phyloP scores from a whole-genome alignment of 2,113 vertebrate genomes.

The Gobiocypris rarus region DNA sequence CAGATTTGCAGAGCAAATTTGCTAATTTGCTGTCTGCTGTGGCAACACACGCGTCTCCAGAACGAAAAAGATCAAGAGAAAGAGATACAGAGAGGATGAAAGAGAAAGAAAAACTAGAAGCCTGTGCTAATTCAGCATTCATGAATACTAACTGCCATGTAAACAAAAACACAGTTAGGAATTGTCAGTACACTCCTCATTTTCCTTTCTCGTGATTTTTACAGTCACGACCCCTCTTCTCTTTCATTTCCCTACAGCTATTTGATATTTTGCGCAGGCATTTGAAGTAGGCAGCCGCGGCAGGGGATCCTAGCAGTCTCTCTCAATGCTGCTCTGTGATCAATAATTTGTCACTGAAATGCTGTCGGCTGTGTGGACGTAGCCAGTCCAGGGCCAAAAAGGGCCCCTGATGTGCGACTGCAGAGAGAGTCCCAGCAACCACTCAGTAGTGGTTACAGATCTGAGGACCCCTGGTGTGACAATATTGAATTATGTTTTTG shows the following conservation, averaged over 20 bases:
- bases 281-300: conserved; percentile 45
- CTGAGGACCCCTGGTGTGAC: conserved; percentile 31
- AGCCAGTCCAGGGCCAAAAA: background rate
- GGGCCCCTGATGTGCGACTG: conserved; percentile 27
- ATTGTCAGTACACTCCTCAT: conserved; percentile 7
- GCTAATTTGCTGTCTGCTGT: conserved; percentile 36
- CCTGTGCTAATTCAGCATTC: conserved; percentile 60
- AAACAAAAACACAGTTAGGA: background rate
- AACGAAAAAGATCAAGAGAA: conserved; percentile 49
- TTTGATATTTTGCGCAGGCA: conserved; percentile 38
- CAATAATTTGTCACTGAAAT: conserved; percentile 66
- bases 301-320: conserved; percentile 49
- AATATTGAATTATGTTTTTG: conserved; percentile 19
- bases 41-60: conserved; percentile 34
- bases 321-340: conserved; percentile 53
- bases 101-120: conserved; percentile 14
- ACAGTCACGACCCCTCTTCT: background rate
- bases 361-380: background rate
- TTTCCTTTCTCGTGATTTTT: background rate
- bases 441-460: conserved; percentile 15
- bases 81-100: conserved; percentile 46
- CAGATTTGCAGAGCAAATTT: background rate
- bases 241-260: conserved; percentile 40
- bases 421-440: conserved; percentile 1
- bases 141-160: conserved; percentile 55